Base-by-base conservation (phyloP, 2,888 invertebrate genomes). In the Panzeria rudis region DNA sequence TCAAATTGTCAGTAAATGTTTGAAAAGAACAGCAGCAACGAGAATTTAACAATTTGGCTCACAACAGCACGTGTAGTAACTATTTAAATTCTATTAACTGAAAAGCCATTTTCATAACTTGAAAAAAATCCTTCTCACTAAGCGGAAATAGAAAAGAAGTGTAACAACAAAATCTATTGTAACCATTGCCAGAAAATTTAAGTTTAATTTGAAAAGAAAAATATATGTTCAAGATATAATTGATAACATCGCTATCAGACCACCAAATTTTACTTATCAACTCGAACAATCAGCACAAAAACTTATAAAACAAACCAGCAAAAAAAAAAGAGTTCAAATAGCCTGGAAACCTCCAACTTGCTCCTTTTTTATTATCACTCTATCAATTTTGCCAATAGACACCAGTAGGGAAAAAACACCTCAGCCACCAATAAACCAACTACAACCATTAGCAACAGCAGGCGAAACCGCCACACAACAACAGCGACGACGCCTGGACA, bases 51-150 rank as follows among this genome's bases (percentile, higher is more conserved):
- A 69, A 69, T 54, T 76, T 75, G 75, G 62, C 62, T 64, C 13
- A 29, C 35, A 44, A 20, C 35, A 54, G 9, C 8, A 56, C 15
- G 29, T 23, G 38, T 25, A 35, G n/a, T 54, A 69, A n/a, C 61
- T 17, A 62, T 66, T 77, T 44, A 54, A 77, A 84, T 77, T 84
- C 61, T 69, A 84, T 84, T 77, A 81, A 68, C 54, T 47, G 38
- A 15, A 71, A 76, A 64, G 32, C 7, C 47, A 15, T 38, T 61
- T 69, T 38, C 9, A 38, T 61, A 52, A 35, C 35, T 47, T 72
- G 15, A 35, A 69, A n/a, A 35, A 15, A n/a, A 15, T n/a, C 5
- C n/a, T 17, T 52, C 23, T 56, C 59, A 38, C 25, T 38, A 35
- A 64, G 15, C 3, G 15, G 15, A 44, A n/a, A 41, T 15, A 62